These are phyloP conservation scores for Suillia variegata DNA, from an alignment of 2,888 invertebrate species.

Conservation along the genomic window DNA sequence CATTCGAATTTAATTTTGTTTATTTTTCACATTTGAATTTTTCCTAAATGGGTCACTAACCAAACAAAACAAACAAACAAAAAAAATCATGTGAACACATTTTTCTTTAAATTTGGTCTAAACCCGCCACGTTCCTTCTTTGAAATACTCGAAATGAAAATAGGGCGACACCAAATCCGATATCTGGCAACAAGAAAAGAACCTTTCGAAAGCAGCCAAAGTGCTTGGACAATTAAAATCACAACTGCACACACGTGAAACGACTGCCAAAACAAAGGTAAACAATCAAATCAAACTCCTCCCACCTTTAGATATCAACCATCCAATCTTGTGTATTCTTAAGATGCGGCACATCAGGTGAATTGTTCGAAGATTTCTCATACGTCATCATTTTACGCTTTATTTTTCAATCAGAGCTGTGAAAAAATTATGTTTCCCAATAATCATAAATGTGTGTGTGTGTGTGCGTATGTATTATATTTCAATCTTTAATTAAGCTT, in stretches of 20 bases:
- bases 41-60: neutral
- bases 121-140: neutral
- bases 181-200: conserved; percentile 63
- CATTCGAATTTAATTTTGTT: neutral
- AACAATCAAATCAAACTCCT: conserved; percentile 34
- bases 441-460: too few relatives aligned
- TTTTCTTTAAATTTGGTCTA: too few relatives aligned
- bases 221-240: conserved; percentile 64
- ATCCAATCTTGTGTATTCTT: too few relatives aligned
- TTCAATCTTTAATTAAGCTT: neutral
- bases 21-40: neutral
- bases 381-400: too few relatives aligned
- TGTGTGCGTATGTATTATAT: neutral
- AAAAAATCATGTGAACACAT: too few relatives aligned
- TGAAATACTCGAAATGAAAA: conserved; percentile 29
- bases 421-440: too few relatives aligned
- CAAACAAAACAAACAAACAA: too few relatives aligned
- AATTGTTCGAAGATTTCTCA: too few relatives aligned
- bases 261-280: conserved; percentile 62
- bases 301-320: too few relatives aligned
- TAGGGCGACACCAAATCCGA: conserved; percentile 62
- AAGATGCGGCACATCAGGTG: too few relatives aligned
- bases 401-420: too few relatives aligned
- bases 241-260: conserved; percentile 62
- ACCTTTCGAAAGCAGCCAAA: conserved; percentile 65